phyloP scores from a whole-genome alignment of 2,113 vertebrate genomes.

The Podilymbus podiceps region DNA sequence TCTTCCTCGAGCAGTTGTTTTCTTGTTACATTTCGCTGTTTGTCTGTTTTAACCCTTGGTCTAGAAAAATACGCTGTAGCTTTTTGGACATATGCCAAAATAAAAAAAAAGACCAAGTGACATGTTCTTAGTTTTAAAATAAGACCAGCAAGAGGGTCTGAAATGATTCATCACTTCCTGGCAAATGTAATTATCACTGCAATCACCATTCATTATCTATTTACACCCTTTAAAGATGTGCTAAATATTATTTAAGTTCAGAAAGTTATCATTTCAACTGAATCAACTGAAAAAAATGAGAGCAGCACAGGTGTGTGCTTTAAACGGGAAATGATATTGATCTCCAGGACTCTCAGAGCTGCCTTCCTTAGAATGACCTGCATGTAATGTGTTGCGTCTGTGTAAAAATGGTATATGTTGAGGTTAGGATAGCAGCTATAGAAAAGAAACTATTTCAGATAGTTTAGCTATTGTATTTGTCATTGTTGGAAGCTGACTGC shows the following conservation, averaged over 20 bases:
- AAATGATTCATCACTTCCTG: constrained; percentile 55
- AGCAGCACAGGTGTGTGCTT: not conserved
- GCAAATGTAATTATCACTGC: constrained; percentile 32
- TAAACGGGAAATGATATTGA: not conserved
- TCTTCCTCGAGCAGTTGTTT: not conserved
- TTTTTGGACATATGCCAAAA: not conserved
- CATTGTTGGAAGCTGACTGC: not conserved
- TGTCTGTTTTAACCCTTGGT: constrained; percentile 19
- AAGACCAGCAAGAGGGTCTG: not conserved
- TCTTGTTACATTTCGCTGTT: not conserved
- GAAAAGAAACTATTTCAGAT: not conserved
- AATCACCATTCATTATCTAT: constrained; percentile 17
- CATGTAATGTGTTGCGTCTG: not conserved
- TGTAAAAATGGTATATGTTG: not conserved
- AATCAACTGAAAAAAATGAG: not conserved
- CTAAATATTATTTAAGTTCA: not conserved
- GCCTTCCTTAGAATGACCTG: not conserved
- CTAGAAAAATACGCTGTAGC: not conserved
- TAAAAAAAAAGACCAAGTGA: not conserved
- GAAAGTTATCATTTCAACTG: not conserved
- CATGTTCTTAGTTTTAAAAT: constrained; percentile 34
- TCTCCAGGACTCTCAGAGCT: not conserved
- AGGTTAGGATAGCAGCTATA: not conserved
- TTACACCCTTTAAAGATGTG: not conserved
- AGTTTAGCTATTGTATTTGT: not conserved